Conservation (phyloP, 2,888 invertebrate species). For the Tortrix viridana region DNA sequence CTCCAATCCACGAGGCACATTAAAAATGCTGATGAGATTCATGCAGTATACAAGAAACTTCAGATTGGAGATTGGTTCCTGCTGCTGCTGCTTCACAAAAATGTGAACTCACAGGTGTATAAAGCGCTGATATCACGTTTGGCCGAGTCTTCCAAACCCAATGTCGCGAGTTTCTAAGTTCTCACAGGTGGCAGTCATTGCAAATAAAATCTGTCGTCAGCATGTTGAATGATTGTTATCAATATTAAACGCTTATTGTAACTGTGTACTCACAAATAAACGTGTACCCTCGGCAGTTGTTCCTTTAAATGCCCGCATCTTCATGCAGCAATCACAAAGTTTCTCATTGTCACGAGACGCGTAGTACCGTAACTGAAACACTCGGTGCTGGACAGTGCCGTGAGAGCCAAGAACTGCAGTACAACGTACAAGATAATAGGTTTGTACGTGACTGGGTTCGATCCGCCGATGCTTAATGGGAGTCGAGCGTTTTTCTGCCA, state of each 20-base stretch:
- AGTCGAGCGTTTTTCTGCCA: too few species aligned
- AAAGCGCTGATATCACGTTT: constrained; percentile 12
- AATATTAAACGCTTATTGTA: constrained; percentile 3
- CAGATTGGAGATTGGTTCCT: constrained; percentile 14
- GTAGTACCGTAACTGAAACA: too few species aligned
- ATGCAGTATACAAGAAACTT: constrained; percentile 3
- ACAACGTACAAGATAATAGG: neutral
- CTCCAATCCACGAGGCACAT: neutral
- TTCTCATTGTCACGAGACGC: constrained; percentile 1
- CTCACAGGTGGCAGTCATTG: constrained; percentile 4
- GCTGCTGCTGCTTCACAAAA: constrained; percentile 4
- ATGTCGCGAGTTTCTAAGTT: constrained; percentile 1
- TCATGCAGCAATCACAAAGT: constrained; percentile 3
- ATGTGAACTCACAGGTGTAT: constrained; percentile 7
- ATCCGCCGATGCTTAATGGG: too few species aligned
- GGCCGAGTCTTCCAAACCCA: constrained; percentile 1
- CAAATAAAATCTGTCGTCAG: constrained; percentile 1
- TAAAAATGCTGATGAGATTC: constrained; percentile 3
- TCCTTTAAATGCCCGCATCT: neutral
- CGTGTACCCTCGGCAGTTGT: neutral
- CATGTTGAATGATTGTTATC: constrained; percentile 1
- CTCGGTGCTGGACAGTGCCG: too few species aligned
- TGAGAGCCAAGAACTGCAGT: constrained; percentile 1
- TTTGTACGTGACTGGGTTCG: too few species aligned
- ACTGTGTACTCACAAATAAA: constrained; percentile 2